phyloP scores from a whole-genome alignment of 2,113 vertebrate species.

The Dipodomys spectabilis region DNA sequence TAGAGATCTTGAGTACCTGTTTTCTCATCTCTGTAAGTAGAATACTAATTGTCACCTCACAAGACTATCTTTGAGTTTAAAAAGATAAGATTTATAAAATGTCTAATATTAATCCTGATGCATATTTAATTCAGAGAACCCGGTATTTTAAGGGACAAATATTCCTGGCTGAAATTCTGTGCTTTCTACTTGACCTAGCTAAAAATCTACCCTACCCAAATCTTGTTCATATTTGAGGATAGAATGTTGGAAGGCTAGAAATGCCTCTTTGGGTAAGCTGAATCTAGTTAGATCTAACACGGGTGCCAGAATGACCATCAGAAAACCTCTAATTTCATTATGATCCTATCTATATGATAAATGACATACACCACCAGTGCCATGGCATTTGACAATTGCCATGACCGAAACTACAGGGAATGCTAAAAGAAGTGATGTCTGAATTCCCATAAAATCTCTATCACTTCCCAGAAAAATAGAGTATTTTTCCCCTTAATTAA shows the following conservation, averaged over 20 bases:
- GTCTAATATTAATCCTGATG: background rate
- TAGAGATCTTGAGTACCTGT: background rate
- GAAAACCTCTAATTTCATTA: background rate
- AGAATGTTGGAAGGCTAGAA: background rate
- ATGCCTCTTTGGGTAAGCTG: too few relatives aligned
- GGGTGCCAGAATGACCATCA: background rate
- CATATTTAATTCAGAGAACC: background rate
- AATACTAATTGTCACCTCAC: background rate
- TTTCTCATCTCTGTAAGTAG: background rate
- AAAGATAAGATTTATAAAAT: slow-evolving; percentile 6
- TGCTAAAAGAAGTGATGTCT: background rate
- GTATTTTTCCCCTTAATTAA: too few relatives aligned
- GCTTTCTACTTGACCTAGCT: background rate
- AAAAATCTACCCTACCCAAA: background rate
- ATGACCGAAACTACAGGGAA: background rate
- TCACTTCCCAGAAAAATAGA: background rate
- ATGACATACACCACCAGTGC: background rate
- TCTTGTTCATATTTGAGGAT: background rate
- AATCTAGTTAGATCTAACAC: background rate
- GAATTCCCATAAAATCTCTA: background rate
- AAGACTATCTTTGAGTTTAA: slow-evolving; percentile 8
- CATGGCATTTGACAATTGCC: background rate
- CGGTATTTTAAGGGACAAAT: too few relatives aligned
- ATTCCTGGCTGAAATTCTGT: background rate
- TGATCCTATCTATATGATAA: background rate